phyloP scores from a whole-genome alignment of 1,140 invertebrate species.

The Vollenhovia emeryi region DNA sequence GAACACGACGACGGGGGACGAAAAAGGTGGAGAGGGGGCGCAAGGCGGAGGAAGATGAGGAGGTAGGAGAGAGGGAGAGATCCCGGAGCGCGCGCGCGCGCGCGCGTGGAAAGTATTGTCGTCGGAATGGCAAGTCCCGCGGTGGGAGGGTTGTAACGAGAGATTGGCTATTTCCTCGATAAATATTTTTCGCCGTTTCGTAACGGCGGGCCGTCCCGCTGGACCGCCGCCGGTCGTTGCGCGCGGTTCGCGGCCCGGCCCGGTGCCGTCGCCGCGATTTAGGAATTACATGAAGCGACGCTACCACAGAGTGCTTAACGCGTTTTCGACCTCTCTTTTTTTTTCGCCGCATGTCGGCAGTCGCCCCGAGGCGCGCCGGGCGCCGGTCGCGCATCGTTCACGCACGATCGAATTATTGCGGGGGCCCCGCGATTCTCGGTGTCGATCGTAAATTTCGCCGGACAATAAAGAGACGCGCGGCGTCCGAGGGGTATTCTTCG shows the following conservation, averaged over 20 bases:
- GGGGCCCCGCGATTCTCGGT: slow-evolving; percentile 65
- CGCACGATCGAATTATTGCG: slow-evolving; percentile 68
- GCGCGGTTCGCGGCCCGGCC: not conserved
- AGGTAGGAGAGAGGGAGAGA: not conserved
- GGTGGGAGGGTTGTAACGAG: slow-evolving; percentile 54
- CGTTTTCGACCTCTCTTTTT: not conserved
- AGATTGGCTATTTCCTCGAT: slow-evolving; percentile 57
- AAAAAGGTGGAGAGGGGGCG: not conserved
- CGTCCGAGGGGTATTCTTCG: slow-evolving; percentile 63
- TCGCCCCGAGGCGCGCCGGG: slow-evolving; percentile 9
- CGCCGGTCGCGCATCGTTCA: slow-evolving; percentile 24
- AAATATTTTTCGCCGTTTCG: slow-evolving; percentile 58
- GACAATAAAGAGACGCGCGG: slow-evolving; percentile 73
- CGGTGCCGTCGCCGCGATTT: not conserved
- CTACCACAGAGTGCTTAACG: not conserved
- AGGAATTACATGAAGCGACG: slow-evolving; percentile 4
- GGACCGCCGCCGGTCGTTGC: not conserved
- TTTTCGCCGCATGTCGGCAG: not conserved
- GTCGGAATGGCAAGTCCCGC: slow-evolving; percentile 28
- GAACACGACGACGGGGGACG: slow-evolving; percentile 61
- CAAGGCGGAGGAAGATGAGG: not conserved
- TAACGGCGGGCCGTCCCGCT: not conserved
- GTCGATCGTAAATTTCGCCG: slow-evolving; percentile 76
- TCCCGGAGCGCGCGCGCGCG: not conserved
- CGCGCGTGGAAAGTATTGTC: slow-evolving; percentile 59